Evolutionary conservation across 1,140 invertebrate species (phyloP), one percentile per base, ranked within the genome.

Genomic region (Ips nitidus): DNA sequence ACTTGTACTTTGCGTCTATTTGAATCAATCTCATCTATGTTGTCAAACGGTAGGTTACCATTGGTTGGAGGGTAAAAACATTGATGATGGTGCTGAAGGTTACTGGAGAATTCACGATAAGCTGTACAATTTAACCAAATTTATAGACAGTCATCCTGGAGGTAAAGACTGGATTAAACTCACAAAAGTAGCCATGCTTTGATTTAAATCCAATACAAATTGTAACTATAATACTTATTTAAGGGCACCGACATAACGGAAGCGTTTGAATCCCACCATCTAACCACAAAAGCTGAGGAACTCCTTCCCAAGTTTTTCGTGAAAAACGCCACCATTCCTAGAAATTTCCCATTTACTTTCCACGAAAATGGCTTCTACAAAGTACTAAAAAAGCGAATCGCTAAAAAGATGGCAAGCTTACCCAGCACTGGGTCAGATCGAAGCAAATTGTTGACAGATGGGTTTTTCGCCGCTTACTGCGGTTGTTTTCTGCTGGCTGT

Each of bases 81-180:
- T 81, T 41, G 87, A 91, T 71, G 91, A 94, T 75, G 87, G 87
- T 7, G 89, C 91, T 0, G 90, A 91, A 78, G 86, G 86, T 4
- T 80, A 93, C 1, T 95, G 93, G 93, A 82, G 93, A 65, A 84
- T 94, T 8, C 84, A 88, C 71, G 85, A 94, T 79, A 82, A 83
- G 50, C 82, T 95, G 1, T 94, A 94, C 76, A 89, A 94, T 79
- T 81, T 95, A 8, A 83, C 80, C 3, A 80, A 82, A 36, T 95
- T 92, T 75, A 79, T 89, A 0, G 69, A 84, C 0, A 84, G 76
- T 36, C 93, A 95, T 84, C 93, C 93, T n/a, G 93, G 93, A 41
- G 92, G 92, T 8, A 58, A 79, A 5, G 88, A 91, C 75, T 94
- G 92, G 91, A 78, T 94, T 4, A 75, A 83, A 62, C 63, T 89